phyloP scores from a whole-genome alignment of 2,888 invertebrate genomes.

The Holacanthella duospinosa region DNA sequence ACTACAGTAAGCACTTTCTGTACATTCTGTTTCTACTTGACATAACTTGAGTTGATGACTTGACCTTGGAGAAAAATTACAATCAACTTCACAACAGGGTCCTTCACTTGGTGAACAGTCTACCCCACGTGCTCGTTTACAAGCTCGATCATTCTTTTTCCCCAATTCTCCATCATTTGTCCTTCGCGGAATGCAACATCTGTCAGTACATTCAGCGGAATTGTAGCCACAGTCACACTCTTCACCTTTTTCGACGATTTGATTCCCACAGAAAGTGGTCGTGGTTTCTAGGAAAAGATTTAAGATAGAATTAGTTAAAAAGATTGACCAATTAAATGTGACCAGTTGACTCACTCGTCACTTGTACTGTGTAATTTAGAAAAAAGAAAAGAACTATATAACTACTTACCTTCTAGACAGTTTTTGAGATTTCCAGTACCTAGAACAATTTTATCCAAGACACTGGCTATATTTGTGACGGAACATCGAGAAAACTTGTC shows the following conservation, averaged over 20 bases:
- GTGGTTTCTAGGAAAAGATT: constrained; percentile 86
- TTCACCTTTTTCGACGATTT: constrained; percentile 91
- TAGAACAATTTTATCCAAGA: constrained; percentile 53
- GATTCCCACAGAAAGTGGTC: constrained; percentile 93
- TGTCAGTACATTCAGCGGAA: not conserved
- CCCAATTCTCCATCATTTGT: not conserved
- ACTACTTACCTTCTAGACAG: not conserved
- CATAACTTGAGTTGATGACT: not conserved
- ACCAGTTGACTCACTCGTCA: too few relatives aligned
- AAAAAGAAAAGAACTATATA: not conserved
- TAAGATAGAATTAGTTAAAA: constrained; percentile 83
- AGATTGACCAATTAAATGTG: constrained; percentile 83
- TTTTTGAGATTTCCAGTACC: not conserved
- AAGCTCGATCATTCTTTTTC: not conserved
- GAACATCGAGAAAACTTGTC: constrained; percentile 7
- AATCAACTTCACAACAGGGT: constrained; percentile 7
- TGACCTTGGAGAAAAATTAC: constrained; percentile 1
- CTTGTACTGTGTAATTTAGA: too few relatives aligned
- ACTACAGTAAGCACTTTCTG: constrained; percentile 1
- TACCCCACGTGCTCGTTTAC: not conserved
- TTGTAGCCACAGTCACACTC: constrained; percentile 90
- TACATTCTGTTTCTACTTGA: not conserved
- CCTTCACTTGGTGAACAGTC: constrained; percentile 7
- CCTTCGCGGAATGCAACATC: constrained; percentile 1
- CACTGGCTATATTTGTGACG: constrained; percentile 53